Percentiles rank a stretch among this genome's conserved stretches.
Conservation (phyloP, 1,140 invertebrate genomes). For the Nebria ingens region DNA sequence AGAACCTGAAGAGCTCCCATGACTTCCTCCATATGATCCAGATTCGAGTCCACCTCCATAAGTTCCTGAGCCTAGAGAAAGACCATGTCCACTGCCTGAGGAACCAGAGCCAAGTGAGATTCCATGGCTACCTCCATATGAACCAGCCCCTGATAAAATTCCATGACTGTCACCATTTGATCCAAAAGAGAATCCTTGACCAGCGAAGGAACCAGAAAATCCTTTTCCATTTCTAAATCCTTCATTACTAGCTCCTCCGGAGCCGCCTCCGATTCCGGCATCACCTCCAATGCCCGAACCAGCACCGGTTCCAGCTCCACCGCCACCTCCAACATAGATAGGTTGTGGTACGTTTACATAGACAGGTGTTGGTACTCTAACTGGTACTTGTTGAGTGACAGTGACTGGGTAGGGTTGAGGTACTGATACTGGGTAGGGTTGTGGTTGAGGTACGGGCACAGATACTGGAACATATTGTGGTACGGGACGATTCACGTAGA, state of each 20-base stretch:
- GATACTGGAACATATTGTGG: constrained; percentile 23
- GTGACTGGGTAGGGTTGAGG: constrained; percentile 28
- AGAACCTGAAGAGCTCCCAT: not conserved
- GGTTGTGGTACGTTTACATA: constrained; percentile 45
- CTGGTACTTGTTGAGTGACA: constrained; percentile 23
- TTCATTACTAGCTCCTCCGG: constrained; percentile 9
- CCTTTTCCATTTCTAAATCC: constrained; percentile 16
- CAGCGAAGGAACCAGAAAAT: constrained; percentile 12
- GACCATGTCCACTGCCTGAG: not conserved
- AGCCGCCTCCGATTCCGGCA: constrained; percentile 19
- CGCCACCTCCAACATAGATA: constrained; percentile 31
- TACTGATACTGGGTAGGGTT: constrained; percentile 24
- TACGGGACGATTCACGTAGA: constrained; percentile 13
- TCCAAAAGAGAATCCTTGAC: too few relatives aligned
- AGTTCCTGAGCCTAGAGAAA: not conserved
- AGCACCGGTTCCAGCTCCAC: constrained; percentile 16
- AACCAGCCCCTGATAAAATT: constrained; percentile 1
- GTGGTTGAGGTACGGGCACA: constrained; percentile 24
- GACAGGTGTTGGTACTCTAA: constrained; percentile 26
- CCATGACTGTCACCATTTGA: not conserved
- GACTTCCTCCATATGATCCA: not conserved
- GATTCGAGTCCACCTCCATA: not conserved
- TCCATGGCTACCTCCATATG: not conserved
- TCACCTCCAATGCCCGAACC: constrained; percentile 17
- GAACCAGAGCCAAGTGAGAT: constrained; percentile 12